Percentiles rank a stretch among this genome's conserved stretches.
phyloP scores from a whole-genome alignment of 2,797 vertebrate species.

The Taenioides sp. region DNA sequence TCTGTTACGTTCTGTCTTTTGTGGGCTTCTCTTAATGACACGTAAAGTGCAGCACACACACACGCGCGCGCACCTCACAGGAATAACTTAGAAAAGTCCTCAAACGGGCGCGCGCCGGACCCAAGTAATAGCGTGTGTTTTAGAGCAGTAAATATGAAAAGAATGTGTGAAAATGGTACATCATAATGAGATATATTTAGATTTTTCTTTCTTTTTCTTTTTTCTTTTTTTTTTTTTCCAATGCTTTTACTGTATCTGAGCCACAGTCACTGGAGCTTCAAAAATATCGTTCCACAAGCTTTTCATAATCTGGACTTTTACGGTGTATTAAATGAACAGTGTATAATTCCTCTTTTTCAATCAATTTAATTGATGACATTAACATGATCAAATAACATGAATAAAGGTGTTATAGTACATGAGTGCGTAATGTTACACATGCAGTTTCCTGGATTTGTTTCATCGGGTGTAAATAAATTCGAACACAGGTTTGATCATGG shows the following conservation, averaged over 20 bases:
- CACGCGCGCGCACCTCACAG: too few relatives aligned
- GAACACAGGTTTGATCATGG: too few relatives aligned
- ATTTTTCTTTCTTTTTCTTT: too few relatives aligned
- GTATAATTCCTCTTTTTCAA: too few relatives aligned
- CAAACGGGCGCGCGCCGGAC: not conserved
- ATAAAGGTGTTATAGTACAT: not conserved
- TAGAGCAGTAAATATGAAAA: not conserved
- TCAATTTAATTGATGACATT: not conserved
- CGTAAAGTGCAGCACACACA: not conserved
- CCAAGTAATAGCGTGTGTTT: not conserved
- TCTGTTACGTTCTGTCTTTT: not conserved
- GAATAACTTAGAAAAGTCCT: too few relatives aligned
- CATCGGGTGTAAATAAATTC: not conserved
- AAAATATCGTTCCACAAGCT: not conserved
- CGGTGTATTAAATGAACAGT: too few relatives aligned
- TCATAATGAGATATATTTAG: too few relatives aligned
- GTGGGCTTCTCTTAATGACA: not conserved
- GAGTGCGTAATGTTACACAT: not conserved
- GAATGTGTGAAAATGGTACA: not conserved
- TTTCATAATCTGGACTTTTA: not conserved
- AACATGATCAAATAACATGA: not conserved
- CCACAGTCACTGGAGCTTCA: not conserved
- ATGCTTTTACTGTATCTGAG: too few relatives aligned
- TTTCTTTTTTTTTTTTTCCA: too few relatives aligned
- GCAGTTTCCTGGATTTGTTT: not conserved